Evolutionary conservation across 2,797 vertebrate genomes (phyloP), one percentile per base, ranked within the genome.

Genomic region (Chaetodon trifasciatus): DNA sequence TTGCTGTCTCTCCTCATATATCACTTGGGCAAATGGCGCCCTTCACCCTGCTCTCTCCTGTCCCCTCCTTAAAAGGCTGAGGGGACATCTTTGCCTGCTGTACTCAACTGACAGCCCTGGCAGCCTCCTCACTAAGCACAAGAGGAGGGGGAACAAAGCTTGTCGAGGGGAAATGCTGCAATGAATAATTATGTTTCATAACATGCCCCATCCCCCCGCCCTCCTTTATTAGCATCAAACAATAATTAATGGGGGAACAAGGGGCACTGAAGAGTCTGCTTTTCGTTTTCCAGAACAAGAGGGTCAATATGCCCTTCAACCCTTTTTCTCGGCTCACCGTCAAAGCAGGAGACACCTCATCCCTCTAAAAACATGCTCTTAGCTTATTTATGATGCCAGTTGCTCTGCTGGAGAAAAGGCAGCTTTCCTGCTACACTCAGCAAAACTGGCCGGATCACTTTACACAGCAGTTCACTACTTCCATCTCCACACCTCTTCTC

Each of bases 1-100:
- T 92, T 92, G 93, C 92, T 65, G 88, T 93, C 91, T 92, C 92
- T 91, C 86, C 89, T 91, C 89, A 85, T 95, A 94, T 91, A 95
- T 95, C 94, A 95, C 81, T 61, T 39, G 80, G 88, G 91, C 89
- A 94, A 95, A 95, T 91, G 92, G 90, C 63, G 87, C 92, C 91
- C 93, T 94, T 92, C 90, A 92, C 87, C 92, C 89, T 71, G 75
- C 72, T 82, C 89, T 85, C 88, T 78, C 68, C 84, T 77, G 87
- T 90, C 91, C 91, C 87, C 80, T 85, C 81, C 74, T 90, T 92
- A 93, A 94, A 94, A 92, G 88, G 91, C 92, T 89, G 89, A 93
- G 84, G 89, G 92, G 92, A 93, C 92, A 92, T 94, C 90, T 93
- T 88, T 88, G 85, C 82, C 74, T 55, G 76, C 80, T 91, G 86